Percentiles rank a stretch among this genome's conserved stretches.
These are phyloP conservation scores for Raphicerus campestris DNA, from an alignment of 2,113 vertebrate genomes.

Conservation along the genomic window DNA sequence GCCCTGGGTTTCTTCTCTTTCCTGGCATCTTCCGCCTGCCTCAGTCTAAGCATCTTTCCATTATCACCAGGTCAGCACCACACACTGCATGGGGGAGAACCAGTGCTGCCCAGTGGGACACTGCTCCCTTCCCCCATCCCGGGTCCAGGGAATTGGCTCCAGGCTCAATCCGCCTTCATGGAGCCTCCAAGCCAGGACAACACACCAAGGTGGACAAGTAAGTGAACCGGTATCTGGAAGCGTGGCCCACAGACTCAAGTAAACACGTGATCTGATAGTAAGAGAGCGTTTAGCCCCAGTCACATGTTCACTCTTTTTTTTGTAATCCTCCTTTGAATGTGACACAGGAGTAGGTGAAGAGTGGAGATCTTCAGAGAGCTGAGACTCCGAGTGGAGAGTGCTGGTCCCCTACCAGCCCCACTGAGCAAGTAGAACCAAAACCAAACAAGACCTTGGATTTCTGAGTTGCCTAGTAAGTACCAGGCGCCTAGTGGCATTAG, in stretches of 20 bases:
- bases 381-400: no score
- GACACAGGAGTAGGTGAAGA: not conserved
- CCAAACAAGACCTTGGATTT: not conserved
- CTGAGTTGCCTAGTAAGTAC: fast-evolving
- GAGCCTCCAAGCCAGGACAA: not conserved
- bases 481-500: fast-evolving
- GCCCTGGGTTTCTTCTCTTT: not conserved
- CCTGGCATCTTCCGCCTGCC: not conserved
- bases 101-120: not conserved
- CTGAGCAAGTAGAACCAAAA: not conserved
- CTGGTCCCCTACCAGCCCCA: not conserved
- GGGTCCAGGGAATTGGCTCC: not conserved
- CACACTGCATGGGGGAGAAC: fast-evolving
- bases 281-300: not conserved
- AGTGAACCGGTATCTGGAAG: not conserved
- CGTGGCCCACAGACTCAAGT: not conserved
- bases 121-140: no score
- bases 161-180: not conserved
- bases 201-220: not conserved
- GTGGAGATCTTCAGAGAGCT: not conserved
- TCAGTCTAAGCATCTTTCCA: not conserved
- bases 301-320: not conserved
- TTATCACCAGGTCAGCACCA: not conserved
- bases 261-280: fast-evolving
- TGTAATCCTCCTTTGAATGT: not conserved